Base-by-base conservation (phyloP, 2,888 invertebrate genomes). In the Hyposoter didymator region DNA sequence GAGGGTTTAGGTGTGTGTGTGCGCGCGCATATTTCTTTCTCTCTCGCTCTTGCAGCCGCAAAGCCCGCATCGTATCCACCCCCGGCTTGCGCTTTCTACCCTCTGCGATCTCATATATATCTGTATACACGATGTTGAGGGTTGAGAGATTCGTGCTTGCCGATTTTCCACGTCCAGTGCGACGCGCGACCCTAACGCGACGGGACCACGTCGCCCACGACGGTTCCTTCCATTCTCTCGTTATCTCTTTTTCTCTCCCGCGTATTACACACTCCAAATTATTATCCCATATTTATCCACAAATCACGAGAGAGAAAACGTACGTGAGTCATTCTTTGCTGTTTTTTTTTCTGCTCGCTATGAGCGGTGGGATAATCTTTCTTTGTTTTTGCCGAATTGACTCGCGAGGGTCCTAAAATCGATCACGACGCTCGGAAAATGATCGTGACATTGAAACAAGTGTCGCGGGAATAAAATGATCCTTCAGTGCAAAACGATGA, bases 111-210 rank as follows among this genome's bases (percentile, higher is more conserved):
- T 39, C 22, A 49, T 76, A 73, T 76, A 73, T 59, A 66, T 55
- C n/a, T 78, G 35, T 83, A 78, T 78, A 47, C 32, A 75, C 43
- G 47, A 28, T 59, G 59, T 62, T 62, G 84, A 81, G 85, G 88
- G 88, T 86, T 87, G 87, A 70, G 73, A 86, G 86, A 86, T 76
- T 69, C 81, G 86, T 83, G 84, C 88, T 75, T 85, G 87, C 82
- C 86, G 84, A 88, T 84, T 83, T 76, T 86, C 87, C 84, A 88
- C 81, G 87, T 88, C 76, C 92, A 92, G 92, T 92, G 89, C 89
- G 90, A 92, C 91, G 92, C 92, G 92, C 92, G 92, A 92, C 89
- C 89, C 88, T 88, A 88, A 88, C 89, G 89, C 89, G 92, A 90
- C 88, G 89, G 89, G 91, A 91, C 87, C 90, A 90, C 91, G 91